phyloP scores from a whole-genome alignment of 1,140 invertebrate species.

The Pectinophora gossypiella region DNA sequence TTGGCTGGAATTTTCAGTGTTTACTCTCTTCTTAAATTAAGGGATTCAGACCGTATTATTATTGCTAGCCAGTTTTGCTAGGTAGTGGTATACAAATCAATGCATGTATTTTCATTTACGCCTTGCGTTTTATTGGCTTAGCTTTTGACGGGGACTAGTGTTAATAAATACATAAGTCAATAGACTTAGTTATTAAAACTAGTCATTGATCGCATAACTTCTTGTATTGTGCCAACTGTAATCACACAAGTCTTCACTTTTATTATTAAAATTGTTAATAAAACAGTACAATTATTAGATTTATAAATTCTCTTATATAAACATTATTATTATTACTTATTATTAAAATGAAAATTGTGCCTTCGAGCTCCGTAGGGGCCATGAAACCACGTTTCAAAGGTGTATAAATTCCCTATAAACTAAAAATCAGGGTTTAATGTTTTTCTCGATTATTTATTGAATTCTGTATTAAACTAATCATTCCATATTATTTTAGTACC shows the following conservation, averaged over 20 bases:
- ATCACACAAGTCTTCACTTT: conserved; percentile 13
- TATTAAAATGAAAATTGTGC: conserved; percentile 39
- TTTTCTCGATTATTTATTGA: conserved; percentile 46
- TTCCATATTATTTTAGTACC: conserved; percentile 59
- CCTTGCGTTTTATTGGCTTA: not conserved
- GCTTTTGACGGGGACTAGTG: not conserved
- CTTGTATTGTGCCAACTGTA: conserved; percentile 30
- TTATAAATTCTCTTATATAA: conserved; percentile 25
- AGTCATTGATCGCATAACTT: too few relatives aligned
- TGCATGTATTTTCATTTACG: too few relatives aligned
- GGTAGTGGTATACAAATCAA: too few relatives aligned
- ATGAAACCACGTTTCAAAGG: conserved; percentile 27
- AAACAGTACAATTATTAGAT: conserved; percentile 40
- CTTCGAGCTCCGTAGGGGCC: conserved; percentile 48
- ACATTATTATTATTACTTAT: too few relatives aligned
- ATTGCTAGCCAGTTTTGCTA: too few relatives aligned
- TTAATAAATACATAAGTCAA: not conserved
- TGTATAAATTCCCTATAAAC: conserved; percentile 35
- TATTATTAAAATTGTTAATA: conserved; percentile 17
- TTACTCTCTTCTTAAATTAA: too few relatives aligned
- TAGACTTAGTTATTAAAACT: not conserved
- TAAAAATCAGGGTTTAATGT: conserved; percentile 27
- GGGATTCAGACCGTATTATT: too few relatives aligned
- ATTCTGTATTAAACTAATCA: conserved; percentile 46
- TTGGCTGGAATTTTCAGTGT: too few relatives aligned